phyloP scores from a whole-genome alignment of 2,888 invertebrate species.

The Drosophila flavopinicola region DNA sequence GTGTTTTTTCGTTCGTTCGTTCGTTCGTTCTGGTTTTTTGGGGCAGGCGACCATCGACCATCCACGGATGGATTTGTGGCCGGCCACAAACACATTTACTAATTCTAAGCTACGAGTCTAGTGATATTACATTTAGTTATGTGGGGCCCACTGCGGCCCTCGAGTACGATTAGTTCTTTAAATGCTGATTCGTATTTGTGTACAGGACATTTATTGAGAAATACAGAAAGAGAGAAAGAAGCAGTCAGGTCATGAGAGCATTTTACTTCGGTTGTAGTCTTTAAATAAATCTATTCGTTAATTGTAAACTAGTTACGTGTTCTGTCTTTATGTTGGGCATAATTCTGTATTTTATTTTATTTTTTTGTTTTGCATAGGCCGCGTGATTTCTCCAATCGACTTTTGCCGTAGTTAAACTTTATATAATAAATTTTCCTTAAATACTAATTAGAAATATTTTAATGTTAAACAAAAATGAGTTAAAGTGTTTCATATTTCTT shows the following conservation, averaged over 20 bases:
- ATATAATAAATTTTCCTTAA: constrained; percentile 29
- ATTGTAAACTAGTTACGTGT: constrained; percentile 10
- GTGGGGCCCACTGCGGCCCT: constrained; percentile 15
- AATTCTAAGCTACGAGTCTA: constrained; percentile 77
- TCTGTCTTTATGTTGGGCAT: constrained; percentile 10
- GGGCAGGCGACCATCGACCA: constrained; percentile 32
- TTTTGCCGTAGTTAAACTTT: constrained; percentile 43
- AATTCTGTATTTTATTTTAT: not conserved
- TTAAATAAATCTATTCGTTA: constrained; percentile 12
- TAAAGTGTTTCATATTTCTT: constrained; percentile 22
- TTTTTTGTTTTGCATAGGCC: constrained; percentile 24
- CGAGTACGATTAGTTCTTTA: constrained; percentile 46
- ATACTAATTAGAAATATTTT: constrained; percentile 15
- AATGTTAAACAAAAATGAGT: constrained; percentile 17
- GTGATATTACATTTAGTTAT: constrained; percentile 81
- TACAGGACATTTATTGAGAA: constrained; percentile 12
- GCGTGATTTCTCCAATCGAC: constrained; percentile 40
- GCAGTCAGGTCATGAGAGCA: constrained; percentile 39
- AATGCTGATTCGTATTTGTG: constrained; percentile 47
- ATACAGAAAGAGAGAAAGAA: not conserved
- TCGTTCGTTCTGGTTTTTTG: constrained; percentile 9
- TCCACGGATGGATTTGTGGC: constrained; percentile 19
- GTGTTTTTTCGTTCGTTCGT: not conserved
- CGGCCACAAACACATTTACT: constrained; percentile 31
- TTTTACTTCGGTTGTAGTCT: constrained; percentile 47